These are phyloP conservation scores for Bos indicus DNA, from an alignment of 2,113 vertebrate species.

Conservation along the genomic window DNA sequence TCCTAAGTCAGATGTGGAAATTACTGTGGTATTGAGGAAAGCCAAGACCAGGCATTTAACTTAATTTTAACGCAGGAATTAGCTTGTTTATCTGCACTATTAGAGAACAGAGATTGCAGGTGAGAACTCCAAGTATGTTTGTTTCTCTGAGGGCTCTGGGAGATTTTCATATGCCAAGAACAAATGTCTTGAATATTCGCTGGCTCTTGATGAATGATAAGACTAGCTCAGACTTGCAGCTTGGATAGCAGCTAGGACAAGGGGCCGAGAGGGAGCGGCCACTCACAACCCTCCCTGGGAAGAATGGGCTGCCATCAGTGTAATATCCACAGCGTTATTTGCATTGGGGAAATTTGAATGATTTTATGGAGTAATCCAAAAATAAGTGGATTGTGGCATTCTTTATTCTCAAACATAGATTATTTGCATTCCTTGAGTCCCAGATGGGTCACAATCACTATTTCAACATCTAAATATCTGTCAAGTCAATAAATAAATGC, in stretches of 20 bases:
- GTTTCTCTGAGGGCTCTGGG: not conserved
- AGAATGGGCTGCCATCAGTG: not conserved
- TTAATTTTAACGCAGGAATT: not conserved
- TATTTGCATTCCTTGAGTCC: not conserved
- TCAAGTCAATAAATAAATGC: not conserved
- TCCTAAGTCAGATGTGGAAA: not conserved
- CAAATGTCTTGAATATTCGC: not conserved
- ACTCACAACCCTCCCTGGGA: not conserved
- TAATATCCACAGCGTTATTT: fast-evolving
- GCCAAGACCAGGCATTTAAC: not conserved
- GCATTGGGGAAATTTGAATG: not conserved
- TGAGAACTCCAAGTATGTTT: not conserved
- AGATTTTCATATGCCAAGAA: not conserved
- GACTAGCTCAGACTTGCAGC: not conserved
- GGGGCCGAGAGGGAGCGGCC: not conserved
- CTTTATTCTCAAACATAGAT: not conserved
- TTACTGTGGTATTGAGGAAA: not conserved
- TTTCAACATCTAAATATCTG: not conserved
- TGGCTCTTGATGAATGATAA: not conserved
- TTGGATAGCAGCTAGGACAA: not conserved
- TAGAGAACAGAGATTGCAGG: not conserved
- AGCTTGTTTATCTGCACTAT: not conserved
- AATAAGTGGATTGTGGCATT: not conserved
- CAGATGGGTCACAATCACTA: too few relatives aligned
- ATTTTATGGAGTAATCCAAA: not conserved